These are phyloP conservation scores for Odontesthes bonariensis DNA, from an alignment of 2,113 vertebrate genomes.

Conservation along the genomic window DNA sequence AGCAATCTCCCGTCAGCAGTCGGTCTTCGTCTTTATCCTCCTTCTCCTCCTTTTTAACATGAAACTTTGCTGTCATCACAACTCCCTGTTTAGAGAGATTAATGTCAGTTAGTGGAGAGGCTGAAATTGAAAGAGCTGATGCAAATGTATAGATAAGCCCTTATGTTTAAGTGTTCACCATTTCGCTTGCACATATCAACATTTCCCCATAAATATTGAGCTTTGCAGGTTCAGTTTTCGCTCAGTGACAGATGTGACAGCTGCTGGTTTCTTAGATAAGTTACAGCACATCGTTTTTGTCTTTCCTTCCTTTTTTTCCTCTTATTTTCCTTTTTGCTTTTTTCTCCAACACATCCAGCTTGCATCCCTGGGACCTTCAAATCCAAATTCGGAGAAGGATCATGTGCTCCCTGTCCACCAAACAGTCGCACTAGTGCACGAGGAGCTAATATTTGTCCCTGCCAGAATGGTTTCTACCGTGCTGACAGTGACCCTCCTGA, in stretches of 20 bases:
- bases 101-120: conserved; percentile 61
- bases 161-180: conserved; percentile 32
- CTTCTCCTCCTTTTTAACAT: conserved; percentile 59
- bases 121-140: conserved; percentile 56
- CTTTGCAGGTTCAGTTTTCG: conserved; percentile 32
- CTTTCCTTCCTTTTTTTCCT: conserved; percentile 8
- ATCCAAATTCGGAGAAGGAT: conserved; percentile 92
- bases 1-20: conserved; percentile 75
- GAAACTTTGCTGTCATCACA: conserved; percentile 64
- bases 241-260: conserved; percentile 50
- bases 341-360: conserved; percentile 75
- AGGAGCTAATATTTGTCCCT: conserved; percentile 91
- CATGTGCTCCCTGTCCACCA: conserved; percentile 90
- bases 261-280: conserved; percentile 49
- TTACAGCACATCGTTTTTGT: conserved; percentile 24
- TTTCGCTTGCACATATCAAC: conserved; percentile 20
- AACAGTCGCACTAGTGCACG: conserved; percentile 90
- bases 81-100: conserved; percentile 62
- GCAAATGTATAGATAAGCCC: conserved; percentile 68
- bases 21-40: conserved; percentile 66
- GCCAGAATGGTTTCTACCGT: conserved; percentile 92
- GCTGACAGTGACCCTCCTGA: conserved; percentile 92
- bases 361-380: conserved; percentile 94
- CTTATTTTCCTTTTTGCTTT: conserved; percentile 37
- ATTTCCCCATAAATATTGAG: conserved; percentile 35